Evolutionary conservation across 2,797 vertebrate species (phyloP).

Genomic region (Phalanger gymnotis): DNA sequence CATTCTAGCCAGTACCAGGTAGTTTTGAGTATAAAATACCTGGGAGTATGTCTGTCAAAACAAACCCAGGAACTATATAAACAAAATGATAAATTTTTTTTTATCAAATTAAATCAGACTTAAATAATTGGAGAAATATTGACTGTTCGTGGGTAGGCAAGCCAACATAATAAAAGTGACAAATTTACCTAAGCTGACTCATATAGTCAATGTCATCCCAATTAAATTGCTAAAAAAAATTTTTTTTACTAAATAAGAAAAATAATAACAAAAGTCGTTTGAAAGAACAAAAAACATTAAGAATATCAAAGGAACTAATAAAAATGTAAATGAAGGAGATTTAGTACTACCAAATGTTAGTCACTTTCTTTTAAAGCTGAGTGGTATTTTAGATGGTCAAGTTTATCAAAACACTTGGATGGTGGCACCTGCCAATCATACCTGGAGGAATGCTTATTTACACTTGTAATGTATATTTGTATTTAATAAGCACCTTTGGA

Average conservation of each 20-base stretch:
- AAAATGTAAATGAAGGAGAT: neutral
- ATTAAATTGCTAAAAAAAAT: neutral
- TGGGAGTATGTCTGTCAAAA: neutral
- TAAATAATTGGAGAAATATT: neutral
- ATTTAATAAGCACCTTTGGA: neutral
- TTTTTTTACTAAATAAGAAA: neutral
- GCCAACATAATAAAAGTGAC: too few species aligned
- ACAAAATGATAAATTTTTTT: too few species aligned
- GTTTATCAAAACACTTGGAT: neutral
- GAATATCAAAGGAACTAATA: neutral
- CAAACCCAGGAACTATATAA: neutral
- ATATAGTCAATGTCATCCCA: neutral
- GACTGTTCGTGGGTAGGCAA: neutral
- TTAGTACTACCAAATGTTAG: neutral
- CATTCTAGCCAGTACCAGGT: neutral
- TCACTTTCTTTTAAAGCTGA: neutral
- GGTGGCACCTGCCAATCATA: neutral
- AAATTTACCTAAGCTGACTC: neutral
- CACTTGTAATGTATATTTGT: neutral
- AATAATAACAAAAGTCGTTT: neutral
- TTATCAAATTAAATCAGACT: neutral
- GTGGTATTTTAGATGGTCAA: neutral
- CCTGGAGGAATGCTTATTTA: neutral
- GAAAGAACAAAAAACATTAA: neutral
- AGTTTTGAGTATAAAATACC: neutral